A percentile compares a stretch with the other conserved stretches of the same genome.
Evolutionary conservation across 2,113 vertebrate species (phyloP).

Genomic region (Pimephales promelas): DNA sequence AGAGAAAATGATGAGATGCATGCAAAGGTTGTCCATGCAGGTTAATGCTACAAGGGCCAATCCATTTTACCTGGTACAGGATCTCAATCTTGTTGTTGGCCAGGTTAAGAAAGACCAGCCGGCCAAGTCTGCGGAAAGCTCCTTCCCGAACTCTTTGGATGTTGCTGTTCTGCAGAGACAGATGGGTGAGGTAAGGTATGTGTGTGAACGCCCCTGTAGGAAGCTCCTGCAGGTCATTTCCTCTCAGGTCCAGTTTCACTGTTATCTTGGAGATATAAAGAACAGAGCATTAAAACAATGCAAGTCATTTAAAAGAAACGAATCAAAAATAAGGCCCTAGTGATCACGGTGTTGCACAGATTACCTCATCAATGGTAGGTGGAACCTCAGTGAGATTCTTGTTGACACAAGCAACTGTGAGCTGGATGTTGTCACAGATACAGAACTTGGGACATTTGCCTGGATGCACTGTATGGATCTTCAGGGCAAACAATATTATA

Average conservation of each 20-base stretch:
- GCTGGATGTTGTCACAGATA: constrained; percentile 84
- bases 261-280: constrained; percentile 77
- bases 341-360: neutral
- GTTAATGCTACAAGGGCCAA: neutral
- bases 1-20: neutral
- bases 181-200: constrained; percentile 85
- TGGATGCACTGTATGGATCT: constrained; percentile 43
- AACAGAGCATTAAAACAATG: neutral
- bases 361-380: constrained; percentile 82
- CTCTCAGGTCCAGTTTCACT: constrained; percentile 83
- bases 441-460: constrained; percentile 82
- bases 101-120: constrained; percentile 87
- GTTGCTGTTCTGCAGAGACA: constrained; percentile 84
- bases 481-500: constrained; percentile 52
- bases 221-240: constrained; percentile 80
- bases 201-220: constrained; percentile 76
- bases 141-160: constrained; percentile 86
- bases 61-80: constrained; percentile 81
- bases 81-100: constrained; percentile 83
- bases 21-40: neutral
- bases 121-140: constrained; percentile 87
- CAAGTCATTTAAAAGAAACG: neutral
- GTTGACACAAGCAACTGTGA: constrained; percentile 80
- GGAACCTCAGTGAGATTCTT: constrained; percentile 85
- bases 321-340: neutral